Base-by-base conservation (phyloP, 1,140 invertebrate genomes). In the Drosophila mayri region DNA sequence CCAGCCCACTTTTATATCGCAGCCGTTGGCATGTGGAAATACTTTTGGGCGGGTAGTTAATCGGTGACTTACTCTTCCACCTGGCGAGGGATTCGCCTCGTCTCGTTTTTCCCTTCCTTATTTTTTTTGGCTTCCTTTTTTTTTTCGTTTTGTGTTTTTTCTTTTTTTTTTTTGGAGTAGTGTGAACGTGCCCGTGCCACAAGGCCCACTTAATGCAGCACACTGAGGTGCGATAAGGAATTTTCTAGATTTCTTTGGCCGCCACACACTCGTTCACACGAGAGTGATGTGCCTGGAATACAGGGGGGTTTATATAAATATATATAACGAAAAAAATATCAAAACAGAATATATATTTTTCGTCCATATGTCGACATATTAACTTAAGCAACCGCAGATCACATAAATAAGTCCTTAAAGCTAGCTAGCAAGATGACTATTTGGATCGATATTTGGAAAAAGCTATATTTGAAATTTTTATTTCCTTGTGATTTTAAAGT, bases 141-240 rank as follows among this genome's bases (percentile, higher is more conserved):
- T 25, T 25, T 30, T n/a, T 20, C 10, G 35, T 16, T 0, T 16
- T 32, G 18, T 6, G 6, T 49, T n/a, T 6, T 49, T 25, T 40
- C 16, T 28, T 25, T 37, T 22, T 32, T 10, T 54, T 20, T 37
- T 37, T 22, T 43, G n/a, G 67, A 81, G 82, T 30, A 59, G 55
- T 67, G 60, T 59, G 67, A 76, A 82, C 83, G 84, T 88, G 83
- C 76, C 83, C 79, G 84, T 83, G 79, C 84, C 79, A 77, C 83
- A 87, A 57, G 72, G 83, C 79, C 79, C 83, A 87, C 84, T 87
- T 87, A 88, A 87, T 87, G 83, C 83, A 79, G 62, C 84, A 79
- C 83, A 70, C 84, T 83, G 72, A 87, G 83, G 83, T 83, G 84
- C 79, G 85, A 88, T 88, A 88, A 88, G 85, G 85, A 90, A 88